Evolutionary conservation across 2,888 invertebrate species (phyloP).

Genomic region (Rhagonycha lutea): DNA sequence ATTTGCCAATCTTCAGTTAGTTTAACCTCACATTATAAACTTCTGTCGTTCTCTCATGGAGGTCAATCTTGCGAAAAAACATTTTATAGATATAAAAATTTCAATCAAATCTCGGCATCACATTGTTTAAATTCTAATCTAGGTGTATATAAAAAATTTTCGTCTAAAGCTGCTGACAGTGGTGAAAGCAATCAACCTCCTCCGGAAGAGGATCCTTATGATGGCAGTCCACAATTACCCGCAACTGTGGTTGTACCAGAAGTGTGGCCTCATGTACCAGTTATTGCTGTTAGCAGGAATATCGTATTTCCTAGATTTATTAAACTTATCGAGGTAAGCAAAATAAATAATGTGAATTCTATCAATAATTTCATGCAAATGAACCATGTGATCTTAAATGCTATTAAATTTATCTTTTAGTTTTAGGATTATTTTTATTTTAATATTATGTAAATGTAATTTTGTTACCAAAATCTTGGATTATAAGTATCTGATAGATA

Average conservation of each 20-base stretch:
- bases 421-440: no score
- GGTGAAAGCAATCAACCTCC: constrained; percentile 31
- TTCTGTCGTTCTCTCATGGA: background rate
- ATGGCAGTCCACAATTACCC: constrained; percentile 64
- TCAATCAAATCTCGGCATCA: background rate
- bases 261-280: constrained; percentile 94
- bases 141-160: constrained; percentile 3
- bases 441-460: no score
- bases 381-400: no score
- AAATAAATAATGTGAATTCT: background rate
- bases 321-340: constrained; percentile 87
- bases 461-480: no score
- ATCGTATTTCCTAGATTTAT: constrained; percentile 98
- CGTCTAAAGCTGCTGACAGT: constrained; percentile 10
- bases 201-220: constrained; percentile 53
- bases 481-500: no score
- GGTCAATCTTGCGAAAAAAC: background rate
- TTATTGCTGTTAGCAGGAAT: constrained; percentile 91
- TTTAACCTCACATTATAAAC: background rate
- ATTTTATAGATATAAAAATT: background rate
- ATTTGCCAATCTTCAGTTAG: background rate
- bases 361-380: no score
- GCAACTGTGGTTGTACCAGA: constrained; percentile 94
- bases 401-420: no score
- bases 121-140: background rate